phyloP scores from a whole-genome alignment of 2,113 vertebrate genomes.

The Taxidea taxus region DNA sequence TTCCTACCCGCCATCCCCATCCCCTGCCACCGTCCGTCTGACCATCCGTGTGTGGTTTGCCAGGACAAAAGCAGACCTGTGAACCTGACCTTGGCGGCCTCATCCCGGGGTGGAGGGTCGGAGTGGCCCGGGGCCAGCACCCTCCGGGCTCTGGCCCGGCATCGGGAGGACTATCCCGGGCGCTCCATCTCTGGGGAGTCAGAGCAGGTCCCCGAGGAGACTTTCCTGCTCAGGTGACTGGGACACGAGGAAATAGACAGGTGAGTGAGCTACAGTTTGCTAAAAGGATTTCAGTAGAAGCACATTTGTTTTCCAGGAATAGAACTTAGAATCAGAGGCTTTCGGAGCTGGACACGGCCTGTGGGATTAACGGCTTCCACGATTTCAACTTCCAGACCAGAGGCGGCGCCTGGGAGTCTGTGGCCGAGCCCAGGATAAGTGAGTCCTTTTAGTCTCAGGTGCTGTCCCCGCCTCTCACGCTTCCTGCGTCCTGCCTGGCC shows the following conservation, averaged over 20 bases:
- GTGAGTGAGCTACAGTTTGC: not conserved
- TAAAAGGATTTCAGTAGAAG: too few relatives aligned
- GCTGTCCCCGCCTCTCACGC: not conserved
- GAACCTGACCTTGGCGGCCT: too few relatives aligned
- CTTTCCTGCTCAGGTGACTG: fast-evolving
- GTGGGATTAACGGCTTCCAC: fast-evolving
- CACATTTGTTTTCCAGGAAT: not conserved
- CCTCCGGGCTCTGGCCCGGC: fast-evolving
- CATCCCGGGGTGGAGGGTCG: not conserved
- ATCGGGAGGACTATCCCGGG: not conserved
- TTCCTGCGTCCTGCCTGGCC: not conserved
- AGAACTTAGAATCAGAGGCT: not conserved
- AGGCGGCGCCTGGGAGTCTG: fast-evolving
- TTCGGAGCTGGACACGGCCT: not conserved
- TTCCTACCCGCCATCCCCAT: fast-evolving
- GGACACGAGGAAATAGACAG: not conserved
- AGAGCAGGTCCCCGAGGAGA: not conserved
- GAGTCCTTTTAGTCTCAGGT: not conserved
- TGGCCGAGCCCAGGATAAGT: fast-evolving
- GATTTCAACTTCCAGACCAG: fast-evolving
- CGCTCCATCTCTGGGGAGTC: fast-evolving
- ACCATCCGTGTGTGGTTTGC: not conserved
- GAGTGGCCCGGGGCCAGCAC: fast-evolving
- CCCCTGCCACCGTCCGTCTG: not conserved
- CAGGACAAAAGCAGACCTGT: not conserved